Conservation (phyloP, 2,113 vertebrate genomes). For the Erythrocercus mccallii region DNA sequence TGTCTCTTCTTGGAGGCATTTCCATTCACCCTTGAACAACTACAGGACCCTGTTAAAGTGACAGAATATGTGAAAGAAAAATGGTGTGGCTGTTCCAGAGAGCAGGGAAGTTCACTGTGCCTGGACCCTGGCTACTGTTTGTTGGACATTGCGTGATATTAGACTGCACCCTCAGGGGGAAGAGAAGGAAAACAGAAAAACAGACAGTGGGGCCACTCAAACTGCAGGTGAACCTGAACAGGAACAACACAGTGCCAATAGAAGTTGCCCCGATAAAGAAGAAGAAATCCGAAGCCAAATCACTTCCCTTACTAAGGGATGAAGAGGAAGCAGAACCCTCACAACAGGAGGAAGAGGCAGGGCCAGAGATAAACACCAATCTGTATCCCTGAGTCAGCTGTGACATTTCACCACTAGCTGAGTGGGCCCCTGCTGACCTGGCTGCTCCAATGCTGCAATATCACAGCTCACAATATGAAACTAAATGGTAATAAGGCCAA, state of each 20-base stretch:
- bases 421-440: neutral
- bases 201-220: neutral
- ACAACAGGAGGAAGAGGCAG: neutral
- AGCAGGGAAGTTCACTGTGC: neutral
- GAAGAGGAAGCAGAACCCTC: neutral
- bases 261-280: neutral
- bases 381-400: neutral
- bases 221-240: neutral
- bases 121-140: neutral
- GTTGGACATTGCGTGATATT: neutral
- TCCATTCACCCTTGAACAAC: neutral
- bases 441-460: neutral
- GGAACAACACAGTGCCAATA: neutral
- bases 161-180: neutral
- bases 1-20: neutral
- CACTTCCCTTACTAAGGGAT: neutral
- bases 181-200: neutral
- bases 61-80: neutral
- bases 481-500: no score
- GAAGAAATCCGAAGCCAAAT: neutral
- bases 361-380: neutral
- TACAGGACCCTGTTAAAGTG: neutral
- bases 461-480: no score
- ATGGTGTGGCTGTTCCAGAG: no score
- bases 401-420: fast-evolving